Evolutionary conservation across 2,113 vertebrate genomes (phyloP), one percentile per base, ranked within the genome.

Genomic region (Callithrix jacchus): DNA sequence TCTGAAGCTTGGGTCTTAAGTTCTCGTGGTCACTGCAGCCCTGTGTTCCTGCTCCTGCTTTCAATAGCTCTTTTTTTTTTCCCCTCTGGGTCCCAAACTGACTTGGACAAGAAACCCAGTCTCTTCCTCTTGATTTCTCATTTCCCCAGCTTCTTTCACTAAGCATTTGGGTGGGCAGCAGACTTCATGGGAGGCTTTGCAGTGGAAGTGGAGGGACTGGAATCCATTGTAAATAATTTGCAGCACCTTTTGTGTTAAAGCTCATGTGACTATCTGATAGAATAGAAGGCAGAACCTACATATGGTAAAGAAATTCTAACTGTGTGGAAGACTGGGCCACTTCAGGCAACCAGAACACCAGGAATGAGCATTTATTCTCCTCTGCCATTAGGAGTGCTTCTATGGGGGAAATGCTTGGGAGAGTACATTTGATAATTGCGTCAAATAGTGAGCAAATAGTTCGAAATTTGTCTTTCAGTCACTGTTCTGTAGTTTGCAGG

Each of bases 381-480:
- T 80, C 47, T 47, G 13, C 18, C 42, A n/a, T 92, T 91, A 21
- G 27, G 21, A 35, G 7, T 35, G 14, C 4, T 8, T 73, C 25
- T 77, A 1, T 92, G 76, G 18, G 37, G 35, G 37, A 81, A 58
- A 32, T 10, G 11, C 40, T 66, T 86, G 23, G 42, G 18, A 54
- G 61, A 32, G 8, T 49, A 64, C 20, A 64, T 82, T 82, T 84
- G n/a, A 30, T 79, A 82, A 56, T 56, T 49, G 5, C 56, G 21
- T 47, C 54, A 76, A 71, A 56, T 52, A 11, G 2, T 23, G 21
- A 70, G 13, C 25, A 79, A 74, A 85, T 80, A 56, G 5, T 92
- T 79, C 73, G 80, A 94, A 52, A 68, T 70, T 77, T 66, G 12
- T 23, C 30, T 77, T 92, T 94, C 18, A 82, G 8, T 54, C 5